Conservation (phyloP, 2,797 vertebrate species). For the Poecilia wingei region DNA sequence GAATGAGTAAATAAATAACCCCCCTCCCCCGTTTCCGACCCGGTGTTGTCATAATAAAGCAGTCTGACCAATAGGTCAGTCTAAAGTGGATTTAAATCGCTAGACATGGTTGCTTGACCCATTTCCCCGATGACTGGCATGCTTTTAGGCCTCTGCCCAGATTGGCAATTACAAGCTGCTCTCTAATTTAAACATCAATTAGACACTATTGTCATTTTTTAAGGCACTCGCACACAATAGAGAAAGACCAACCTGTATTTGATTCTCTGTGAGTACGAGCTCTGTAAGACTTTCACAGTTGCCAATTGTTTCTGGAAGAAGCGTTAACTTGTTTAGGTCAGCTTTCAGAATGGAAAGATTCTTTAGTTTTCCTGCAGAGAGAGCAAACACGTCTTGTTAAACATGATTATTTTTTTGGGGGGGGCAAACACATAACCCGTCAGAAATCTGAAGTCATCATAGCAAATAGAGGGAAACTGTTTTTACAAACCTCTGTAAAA, state of each 20-base stretch:
- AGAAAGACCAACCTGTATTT: slow-evolving; percentile 85
- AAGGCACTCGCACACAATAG: not conserved
- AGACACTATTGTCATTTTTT: not conserved
- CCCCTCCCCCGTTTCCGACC: not conserved
- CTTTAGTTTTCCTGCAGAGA: slow-evolving; percentile 86
- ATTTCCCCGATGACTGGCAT: not conserved
- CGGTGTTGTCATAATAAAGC: not conserved
- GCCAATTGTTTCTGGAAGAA: slow-evolving; percentile 92
- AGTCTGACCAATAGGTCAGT: not conserved
- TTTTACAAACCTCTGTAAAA: not conserved
- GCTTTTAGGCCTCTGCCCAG: not conserved
- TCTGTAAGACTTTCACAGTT: slow-evolving; percentile 96
- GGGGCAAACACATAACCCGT: not conserved
- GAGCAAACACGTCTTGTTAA: slow-evolving; percentile 13
- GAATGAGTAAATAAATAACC: not conserved
- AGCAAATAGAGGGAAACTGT: not conserved
- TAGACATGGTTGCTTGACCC: not conserved
- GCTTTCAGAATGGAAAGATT: slow-evolving; percentile 94
- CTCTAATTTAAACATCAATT: not conserved
- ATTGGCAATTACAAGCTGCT: not conserved
- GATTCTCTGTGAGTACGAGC: slow-evolving; percentile 96
- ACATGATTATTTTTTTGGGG: not conserved
- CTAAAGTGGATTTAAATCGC: not conserved
- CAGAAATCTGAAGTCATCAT: not conserved
- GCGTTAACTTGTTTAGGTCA: slow-evolving; percentile 92